Conservation (phyloP, 2,113 vertebrate species). For the Eubucco bourcierii region DNA sequence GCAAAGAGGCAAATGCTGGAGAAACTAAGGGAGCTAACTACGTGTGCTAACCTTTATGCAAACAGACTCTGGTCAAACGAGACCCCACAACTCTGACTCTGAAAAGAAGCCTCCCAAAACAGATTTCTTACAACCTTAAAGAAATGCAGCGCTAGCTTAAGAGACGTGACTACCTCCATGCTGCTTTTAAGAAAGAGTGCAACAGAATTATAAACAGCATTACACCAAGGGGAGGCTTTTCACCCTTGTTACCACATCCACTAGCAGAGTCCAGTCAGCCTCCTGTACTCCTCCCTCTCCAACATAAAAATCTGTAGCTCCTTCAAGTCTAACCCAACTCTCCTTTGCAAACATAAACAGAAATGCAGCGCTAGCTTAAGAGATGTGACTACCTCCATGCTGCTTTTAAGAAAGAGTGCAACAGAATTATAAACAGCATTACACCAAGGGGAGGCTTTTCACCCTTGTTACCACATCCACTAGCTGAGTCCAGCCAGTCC, state of each 20-base stretch:
- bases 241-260: not conserved
- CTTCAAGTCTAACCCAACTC: not conserved
- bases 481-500: not conserved
- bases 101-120: not conserved
- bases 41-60: not conserved
- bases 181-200: not conserved
- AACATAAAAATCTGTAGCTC: not conserved
- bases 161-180: not conserved
- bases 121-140: not conserved
- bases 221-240: not conserved
- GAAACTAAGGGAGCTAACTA: not conserved
- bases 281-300: not conserved
- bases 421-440: not conserved
- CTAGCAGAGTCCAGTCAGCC: not conserved
- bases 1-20: fast-evolving
- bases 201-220: not conserved
- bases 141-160: not conserved
- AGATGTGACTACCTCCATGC: fast-evolving
- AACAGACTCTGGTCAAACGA: not conserved
- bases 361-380: not conserved
- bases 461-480: not conserved
- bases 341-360: not conserved
- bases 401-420: not conserved
- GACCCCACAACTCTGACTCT: not conserved
- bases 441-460: not conserved